Percentiles rank a stretch among this genome's conserved stretches.
Evolutionary conservation across 1,140 invertebrate genomes (phyloP).

Genomic region (Chrysoperla carnea): DNA sequence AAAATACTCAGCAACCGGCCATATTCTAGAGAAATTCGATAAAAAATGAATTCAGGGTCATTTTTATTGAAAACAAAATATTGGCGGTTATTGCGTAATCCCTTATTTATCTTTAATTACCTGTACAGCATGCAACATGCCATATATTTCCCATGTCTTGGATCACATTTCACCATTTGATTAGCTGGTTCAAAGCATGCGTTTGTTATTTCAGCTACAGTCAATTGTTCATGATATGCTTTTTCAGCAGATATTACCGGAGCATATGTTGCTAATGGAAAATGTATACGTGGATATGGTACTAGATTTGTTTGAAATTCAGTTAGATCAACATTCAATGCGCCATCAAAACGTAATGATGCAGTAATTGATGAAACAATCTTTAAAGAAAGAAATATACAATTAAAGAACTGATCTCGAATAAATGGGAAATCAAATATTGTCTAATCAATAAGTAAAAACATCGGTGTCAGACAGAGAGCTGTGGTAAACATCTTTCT

Average conservation of each 20-base stretch:
- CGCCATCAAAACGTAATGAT: conserved; percentile 71
- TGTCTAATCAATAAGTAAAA: no score
- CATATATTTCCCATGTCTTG: conserved; percentile 67
- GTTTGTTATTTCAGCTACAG: conserved; percentile 64
- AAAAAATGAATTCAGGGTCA: no score
- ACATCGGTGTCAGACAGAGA: no score
- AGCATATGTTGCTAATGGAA: conserved; percentile 60
- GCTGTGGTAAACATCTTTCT: no score
- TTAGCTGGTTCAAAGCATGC: conserved; percentile 70
- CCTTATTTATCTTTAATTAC: no score
- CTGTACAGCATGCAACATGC: conserved; percentile 75
- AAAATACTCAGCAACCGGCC: no score
- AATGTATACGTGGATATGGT: conserved; percentile 66
- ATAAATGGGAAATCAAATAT: no score
- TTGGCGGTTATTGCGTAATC: no score
- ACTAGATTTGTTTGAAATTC: conserved; percentile 82
- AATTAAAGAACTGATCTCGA: neutral
- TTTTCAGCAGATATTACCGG: conserved; percentile 66
- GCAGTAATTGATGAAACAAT: conserved; percentile 74
- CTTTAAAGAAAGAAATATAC: conserved; percentile 29
- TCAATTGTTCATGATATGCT: conserved; percentile 62
- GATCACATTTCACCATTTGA: conserved; percentile 78
- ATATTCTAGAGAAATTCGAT: no score
- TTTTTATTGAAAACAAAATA: no score
- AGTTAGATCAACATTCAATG: conserved; percentile 73